A percentile compares a stretch with the other conserved stretches of the same genome.
These are phyloP conservation scores for Corapipo altera DNA, from an alignment of 2,113 vertebrate genomes.

Conservation along the genomic window DNA sequence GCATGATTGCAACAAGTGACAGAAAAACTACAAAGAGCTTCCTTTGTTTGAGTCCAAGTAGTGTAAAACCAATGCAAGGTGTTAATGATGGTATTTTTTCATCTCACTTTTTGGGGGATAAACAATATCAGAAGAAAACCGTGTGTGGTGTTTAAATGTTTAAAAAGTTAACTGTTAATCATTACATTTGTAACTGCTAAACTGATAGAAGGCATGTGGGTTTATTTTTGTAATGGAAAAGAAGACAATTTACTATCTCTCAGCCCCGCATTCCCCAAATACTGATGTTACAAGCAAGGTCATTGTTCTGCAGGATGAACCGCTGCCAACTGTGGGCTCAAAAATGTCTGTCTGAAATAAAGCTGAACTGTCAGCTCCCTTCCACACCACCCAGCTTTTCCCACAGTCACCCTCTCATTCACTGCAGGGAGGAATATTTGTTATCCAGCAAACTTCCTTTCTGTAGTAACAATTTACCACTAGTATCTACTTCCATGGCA, in stretches of 20 bases:
- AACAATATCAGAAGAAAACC: background rate
- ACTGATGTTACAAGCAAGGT: conserved; percentile 3
- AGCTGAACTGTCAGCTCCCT: background rate
- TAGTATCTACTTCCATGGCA: background rate
- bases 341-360: conserved; percentile 36
- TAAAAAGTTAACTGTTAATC: background rate
- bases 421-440: background rate
- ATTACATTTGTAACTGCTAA: background rate
- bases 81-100: background rate
- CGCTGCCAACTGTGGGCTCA: background rate
- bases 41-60: background rate
- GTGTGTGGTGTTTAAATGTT: background rate
- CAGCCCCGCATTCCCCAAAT: background rate
- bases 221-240: conserved; percentile 9
- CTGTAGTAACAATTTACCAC: background rate
- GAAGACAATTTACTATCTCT: background rate
- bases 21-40: background rate
- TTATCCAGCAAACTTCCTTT: background rate
- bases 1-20: background rate
- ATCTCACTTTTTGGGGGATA: background rate
- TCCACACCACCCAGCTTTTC: background rate
- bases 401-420: background rate
- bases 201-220: background rate
- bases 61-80: background rate
- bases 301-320: conserved; percentile 13